Evolutionary conservation across 2,888 invertebrate species (phyloP), one percentile per base, ranked within the genome.

Genomic region (Amphiduros pacificus): DNA sequence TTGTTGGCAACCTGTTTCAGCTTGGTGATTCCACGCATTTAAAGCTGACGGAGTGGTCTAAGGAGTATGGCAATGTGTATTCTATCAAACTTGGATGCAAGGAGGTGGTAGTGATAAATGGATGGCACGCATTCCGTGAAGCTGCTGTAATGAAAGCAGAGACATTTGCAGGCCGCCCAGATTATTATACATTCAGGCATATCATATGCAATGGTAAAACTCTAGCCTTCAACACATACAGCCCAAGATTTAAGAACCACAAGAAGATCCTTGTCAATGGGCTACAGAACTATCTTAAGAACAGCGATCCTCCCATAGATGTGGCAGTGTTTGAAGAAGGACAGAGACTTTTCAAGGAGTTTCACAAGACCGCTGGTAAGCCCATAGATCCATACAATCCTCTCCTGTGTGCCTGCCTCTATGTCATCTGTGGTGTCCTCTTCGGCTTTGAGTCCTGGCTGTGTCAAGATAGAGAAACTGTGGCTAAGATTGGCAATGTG

Each of bases 1-100:
- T 44, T n/a, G 44, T 44, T 5, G 44, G 44, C 6, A 44, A 44
- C n/a, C n/a, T 44, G 44, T 44, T 44, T n/a, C 44, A 44, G n/a
- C 44, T 44, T 44, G 44, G 44, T 11, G 22, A 44, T n/a, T 20
- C 6, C 22, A n/a, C 44, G n/a, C 44, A 44, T 44, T 22, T 44
- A 4, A 44, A 5, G 6, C 22, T 44, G 20, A 44, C n/a, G 44
- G 44, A 44, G 22, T 44, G 44, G 44, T 44, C 44, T 17, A 44
- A 44, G n/a, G 22, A 44, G n/a, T 44, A 44, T n/a, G 44, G 44
- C 44, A 44, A 44, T n/a, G 44, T 44, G n/a, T 44, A 20, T 44
- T 44, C 44, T 20, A 44, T 44, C 44, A 44, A 44, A 22, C n/a
- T 44, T 6, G 44, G 44, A 44, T n/a, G n/a, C 20, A n/a, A 44